These are phyloP conservation scores for Mungos mungo DNA, from an alignment of 2,113 vertebrate genomes.

Conservation along the genomic window DNA sequence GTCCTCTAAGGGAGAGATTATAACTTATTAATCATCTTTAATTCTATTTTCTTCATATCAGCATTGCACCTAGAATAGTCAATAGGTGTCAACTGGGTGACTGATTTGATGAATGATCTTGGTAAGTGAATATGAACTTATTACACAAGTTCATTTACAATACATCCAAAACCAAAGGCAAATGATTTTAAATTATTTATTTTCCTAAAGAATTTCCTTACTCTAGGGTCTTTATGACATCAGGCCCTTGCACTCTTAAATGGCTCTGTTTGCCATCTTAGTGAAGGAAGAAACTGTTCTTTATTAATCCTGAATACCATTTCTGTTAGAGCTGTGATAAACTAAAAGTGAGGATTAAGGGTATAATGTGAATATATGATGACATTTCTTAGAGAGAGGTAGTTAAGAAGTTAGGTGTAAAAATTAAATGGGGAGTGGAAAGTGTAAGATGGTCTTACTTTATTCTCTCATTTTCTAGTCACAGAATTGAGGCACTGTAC, in stretches of 20 bases:
- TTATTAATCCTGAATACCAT: background rate
- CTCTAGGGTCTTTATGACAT: background rate
- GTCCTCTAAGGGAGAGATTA: background rate
- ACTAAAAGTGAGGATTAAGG: background rate
- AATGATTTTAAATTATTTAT: background rate
- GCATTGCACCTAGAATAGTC: background rate
- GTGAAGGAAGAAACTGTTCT: background rate
- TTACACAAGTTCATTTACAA: background rate
- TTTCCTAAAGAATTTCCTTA: conserved; percentile 1
- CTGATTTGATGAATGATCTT: background rate
- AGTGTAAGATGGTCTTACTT: background rate
- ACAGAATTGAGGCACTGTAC: background rate
- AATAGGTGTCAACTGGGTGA: background rate
- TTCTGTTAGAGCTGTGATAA: background rate
- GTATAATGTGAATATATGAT: background rate
- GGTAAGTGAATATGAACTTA: background rate
- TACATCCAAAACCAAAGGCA: conserved; percentile 11
- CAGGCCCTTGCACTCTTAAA: background rate
- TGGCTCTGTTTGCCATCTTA: background rate
- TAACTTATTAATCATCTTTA: background rate
- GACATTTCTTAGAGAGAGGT: background rate
- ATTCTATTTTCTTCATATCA: background rate
- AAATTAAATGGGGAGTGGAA: background rate
- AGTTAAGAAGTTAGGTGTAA: background rate
- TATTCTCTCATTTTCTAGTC: background rate